Base-by-base conservation (phyloP, 37 sponge, comb jelly and placozoan species). In the Eunapius fragilis region DNA sequence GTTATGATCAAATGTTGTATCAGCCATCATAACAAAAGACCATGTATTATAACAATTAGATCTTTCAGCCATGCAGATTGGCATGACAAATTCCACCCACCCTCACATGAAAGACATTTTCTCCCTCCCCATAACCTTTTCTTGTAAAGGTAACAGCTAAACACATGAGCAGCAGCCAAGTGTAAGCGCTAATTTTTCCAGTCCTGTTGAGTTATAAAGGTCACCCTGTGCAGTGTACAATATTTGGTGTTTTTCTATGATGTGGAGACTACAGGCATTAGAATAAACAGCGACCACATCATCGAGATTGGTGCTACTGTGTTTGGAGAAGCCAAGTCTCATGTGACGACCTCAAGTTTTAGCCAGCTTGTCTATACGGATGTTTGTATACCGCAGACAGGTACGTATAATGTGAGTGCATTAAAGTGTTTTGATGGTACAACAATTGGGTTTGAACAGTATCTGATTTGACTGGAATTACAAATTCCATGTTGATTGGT, bases 221-320 rank as follows among this genome's bases (percentile, higher is more conserved):
- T 58, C 58, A 13, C 17, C 58, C 58, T 58, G 58, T 58, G 14
- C 58, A 58, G 58, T 58, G 14, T 58, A 17, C 58, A 58, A 17
- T 58, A 58, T 68, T 48, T 86, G 28, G 37, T 81, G 38, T 76
- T 87, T 26, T 72, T 87, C 26, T 88, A 73, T 68, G 85, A 84
- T 74, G 77, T 48, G 26, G 92, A 83, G 68, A 35, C 89, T 23
- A 88, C 85, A 58, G 87, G 86, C 45, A 24, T 83, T 30, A 79
- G 68, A n/a, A 78, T 84, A 30, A 71, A 89, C 45, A 35, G 50
- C 47, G 89, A 83, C 26, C 48, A 83, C 37, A 84, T 89, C 36
- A 89, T 71, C 22, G 89, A 89, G 35, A 22, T 89, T 6, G 84
- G 79, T 47, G 84, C 79, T 5, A 71, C 79, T 33, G 89, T 89